These are phyloP conservation scores for Volucella inflata DNA, from an alignment of 2,888 invertebrate genomes.

Conservation along the genomic window DNA sequence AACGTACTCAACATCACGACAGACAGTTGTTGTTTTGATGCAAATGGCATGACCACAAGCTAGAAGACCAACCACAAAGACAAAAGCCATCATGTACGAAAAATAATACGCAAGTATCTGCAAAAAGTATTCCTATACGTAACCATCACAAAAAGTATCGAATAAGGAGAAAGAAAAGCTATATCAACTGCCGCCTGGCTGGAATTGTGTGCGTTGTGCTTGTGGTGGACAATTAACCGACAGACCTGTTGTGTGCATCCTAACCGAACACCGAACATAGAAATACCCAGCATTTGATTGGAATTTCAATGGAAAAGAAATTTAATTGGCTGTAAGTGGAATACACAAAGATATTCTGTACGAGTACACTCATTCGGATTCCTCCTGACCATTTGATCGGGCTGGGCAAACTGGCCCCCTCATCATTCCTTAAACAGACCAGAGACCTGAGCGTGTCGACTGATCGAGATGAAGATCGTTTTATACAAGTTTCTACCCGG, in stretches of 20 bases:
- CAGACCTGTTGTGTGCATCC: slow-evolving; percentile 57
- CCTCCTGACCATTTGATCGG: slow-evolving; percentile 58
- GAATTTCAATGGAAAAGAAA: slow-evolving; percentile 76
- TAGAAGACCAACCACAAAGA: slow-evolving; percentile 16
- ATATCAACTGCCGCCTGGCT: too few relatives aligned
- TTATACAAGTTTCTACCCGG: slow-evolving; percentile 53
- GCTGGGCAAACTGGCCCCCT: neutral
- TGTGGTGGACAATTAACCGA: slow-evolving; percentile 62
- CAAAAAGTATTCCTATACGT: neutral
- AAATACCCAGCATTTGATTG: slow-evolving; percentile 74
- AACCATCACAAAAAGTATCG: slow-evolving; percentile 2
- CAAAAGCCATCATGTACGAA: neutral
- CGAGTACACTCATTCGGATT: slow-evolving; percentile 9
- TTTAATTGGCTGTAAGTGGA: slow-evolving; percentile 68
- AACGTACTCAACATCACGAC: neutral
- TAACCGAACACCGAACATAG: slow-evolving; percentile 47
- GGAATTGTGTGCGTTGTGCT: slow-evolving; percentile 5
- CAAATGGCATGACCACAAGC: slow-evolving; percentile 44
- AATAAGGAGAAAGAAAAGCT: slow-evolving; percentile 46
- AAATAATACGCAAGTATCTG: too few relatives aligned
- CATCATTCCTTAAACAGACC: neutral
- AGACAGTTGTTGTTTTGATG: slow-evolving; percentile 63
- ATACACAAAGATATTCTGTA: neutral
- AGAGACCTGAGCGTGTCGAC: neutral
- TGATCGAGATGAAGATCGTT: slow-evolving; percentile 36